phyloP scores from a whole-genome alignment of 2,888 invertebrate genomes.

The Fissipunctia ypsillon region DNA sequence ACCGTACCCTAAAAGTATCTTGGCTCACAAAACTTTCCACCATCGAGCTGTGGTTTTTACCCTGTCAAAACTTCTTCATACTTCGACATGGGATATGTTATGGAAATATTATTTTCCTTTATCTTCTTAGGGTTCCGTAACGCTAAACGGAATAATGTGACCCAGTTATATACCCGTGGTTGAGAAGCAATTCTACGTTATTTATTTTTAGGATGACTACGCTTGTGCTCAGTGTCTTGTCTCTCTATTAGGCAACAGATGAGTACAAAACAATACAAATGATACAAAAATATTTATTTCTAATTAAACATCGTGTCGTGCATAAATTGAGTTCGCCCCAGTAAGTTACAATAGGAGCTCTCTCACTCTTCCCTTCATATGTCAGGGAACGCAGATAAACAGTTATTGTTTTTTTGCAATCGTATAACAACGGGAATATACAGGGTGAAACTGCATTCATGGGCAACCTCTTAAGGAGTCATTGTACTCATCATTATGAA shows the following conservation, averaged over 20 bases:
- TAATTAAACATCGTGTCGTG: too few relatives aligned
- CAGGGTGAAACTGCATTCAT: too few relatives aligned
- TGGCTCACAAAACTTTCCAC: constrained; percentile 38
- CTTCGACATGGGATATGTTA: constrained; percentile 56
- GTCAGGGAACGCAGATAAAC: too few relatives aligned
- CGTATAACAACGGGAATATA: too few relatives aligned
- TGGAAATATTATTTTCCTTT: constrained; percentile 48
- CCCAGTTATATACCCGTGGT: not conserved
- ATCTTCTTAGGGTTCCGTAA: constrained; percentile 12
- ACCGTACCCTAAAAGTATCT: constrained; percentile 11
- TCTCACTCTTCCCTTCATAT: too few relatives aligned
- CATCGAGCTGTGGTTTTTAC: constrained; percentile 44
- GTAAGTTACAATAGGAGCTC: too few relatives aligned
- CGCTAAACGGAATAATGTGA: not conserved
- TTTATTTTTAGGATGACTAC: not conserved
- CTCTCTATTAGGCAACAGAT: not conserved
- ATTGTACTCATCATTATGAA: too few relatives aligned
- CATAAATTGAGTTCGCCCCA: too few relatives aligned
- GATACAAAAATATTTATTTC: too few relatives aligned
- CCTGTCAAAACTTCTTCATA: constrained; percentile 62
- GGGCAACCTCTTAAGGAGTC: too few relatives aligned
- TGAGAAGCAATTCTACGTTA: not conserved
- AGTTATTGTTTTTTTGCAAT: too few relatives aligned
- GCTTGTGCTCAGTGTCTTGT: not conserved
- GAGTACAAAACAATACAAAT: not conserved